Evolutionary conservation across 1,140 invertebrate species (phyloP), one percentile per base, ranked within the genome.

Genomic region (Sitobion miscanthi): DNA sequence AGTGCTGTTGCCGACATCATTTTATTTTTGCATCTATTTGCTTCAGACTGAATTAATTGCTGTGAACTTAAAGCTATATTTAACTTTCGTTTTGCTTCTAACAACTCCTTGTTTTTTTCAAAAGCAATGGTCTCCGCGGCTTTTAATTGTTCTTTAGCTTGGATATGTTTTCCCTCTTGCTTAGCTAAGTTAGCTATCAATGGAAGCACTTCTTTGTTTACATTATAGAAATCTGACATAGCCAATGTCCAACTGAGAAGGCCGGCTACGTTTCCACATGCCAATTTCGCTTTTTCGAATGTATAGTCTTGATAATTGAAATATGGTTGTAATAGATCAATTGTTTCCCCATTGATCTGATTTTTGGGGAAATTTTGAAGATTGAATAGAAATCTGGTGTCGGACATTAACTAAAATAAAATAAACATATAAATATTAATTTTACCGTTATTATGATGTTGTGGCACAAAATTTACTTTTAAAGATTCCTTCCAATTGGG

Each of bases 401-500:
- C 98, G 83, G 98, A 98, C 35, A 99, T 95, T 42, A 99, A 95
- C 94, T 89, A 77, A 35, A 62, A 93, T 14, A 21, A 42, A 93
- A 85, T 35, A 85, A 11, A 9, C 7, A 94, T 77, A 94, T 54
- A 9, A 54, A 54, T 38, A 25, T 42, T 35, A 38, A 42, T 88
- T n/a, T 49, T 69, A 54, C 17, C 1, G n/a, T 89, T 42, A 69
- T 89, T 69, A 17, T 20, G 7, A 20, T 69, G 2, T n/a, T 54
- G 11, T n/a, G 9, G 4, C 21, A 88, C 4, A 54, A 9, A 1
- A 47, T n/a, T 87, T 95, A 98, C 98, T 96, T 99, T 99, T 35
- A 99, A 95, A 1, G 98, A 99, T 95, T 99, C 98, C 1, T 97
- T 96, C 99, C 99, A 99, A 0, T 98, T 99, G 30, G 99, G 98